Conservation (phyloP, 2,888 invertebrate genomes). For the Mechanitis messenoides region DNA sequence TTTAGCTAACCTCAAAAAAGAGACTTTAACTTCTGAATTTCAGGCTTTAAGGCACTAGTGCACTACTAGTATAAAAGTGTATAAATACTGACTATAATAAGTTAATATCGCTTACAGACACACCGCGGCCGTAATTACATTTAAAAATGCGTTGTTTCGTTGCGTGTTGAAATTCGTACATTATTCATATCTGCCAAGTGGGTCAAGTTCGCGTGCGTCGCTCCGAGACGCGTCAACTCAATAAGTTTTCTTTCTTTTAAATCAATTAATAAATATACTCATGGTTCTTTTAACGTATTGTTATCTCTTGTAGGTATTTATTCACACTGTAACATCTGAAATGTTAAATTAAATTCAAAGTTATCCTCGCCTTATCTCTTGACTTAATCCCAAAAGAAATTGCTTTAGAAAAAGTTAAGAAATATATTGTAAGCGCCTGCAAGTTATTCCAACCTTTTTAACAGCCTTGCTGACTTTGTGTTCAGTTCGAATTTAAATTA, state of each 20-base stretch:
- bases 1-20: not conserved
- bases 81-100: too few relatives aligned
- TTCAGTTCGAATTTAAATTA: conserved; percentile 24
- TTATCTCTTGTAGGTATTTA: too few relatives aligned
- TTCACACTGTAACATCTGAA: too few relatives aligned
- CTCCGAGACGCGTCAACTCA: conserved; percentile 15
- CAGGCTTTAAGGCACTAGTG: too few relatives aligned
- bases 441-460: conserved; percentile 2
- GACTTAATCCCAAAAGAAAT: conserved; percentile 5
- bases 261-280: too few relatives aligned
- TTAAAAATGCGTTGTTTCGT: conserved; percentile 34
- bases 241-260: not conserved
- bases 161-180: conserved; percentile 43
- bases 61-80: too few relatives aligned
- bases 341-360: not conserved
- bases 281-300: too few relatives aligned
- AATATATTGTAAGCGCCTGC: not conserved
- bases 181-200: conserved; percentile 53
- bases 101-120: conserved; percentile 17
- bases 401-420: conserved; percentile 1
- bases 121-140: conserved; percentile 29
- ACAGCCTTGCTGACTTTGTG: conserved; percentile 10
- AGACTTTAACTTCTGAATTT: not conserved
- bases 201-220: conserved; percentile 60
- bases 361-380: conserved; percentile 3